Conservation (phyloP, 1,140 invertebrate species). For the Hylaeus anthracinus region DNA sequence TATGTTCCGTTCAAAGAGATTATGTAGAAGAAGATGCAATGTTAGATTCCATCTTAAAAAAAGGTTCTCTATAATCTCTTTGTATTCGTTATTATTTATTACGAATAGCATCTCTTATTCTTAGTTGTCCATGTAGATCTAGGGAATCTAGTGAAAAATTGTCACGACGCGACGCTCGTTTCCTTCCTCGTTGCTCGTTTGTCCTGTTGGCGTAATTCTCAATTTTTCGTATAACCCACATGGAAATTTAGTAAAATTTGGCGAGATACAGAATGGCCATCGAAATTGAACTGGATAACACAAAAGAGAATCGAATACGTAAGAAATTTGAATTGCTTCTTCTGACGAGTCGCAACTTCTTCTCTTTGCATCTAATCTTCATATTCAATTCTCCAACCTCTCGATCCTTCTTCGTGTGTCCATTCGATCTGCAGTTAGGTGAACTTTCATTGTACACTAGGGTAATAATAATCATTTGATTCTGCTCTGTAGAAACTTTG, state of each 20-base stretch:
- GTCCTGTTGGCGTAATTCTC: neutral
- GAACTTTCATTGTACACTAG: too few relatives aligned
- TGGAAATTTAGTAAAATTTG: constrained; percentile 2
- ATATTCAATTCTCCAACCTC: constrained; percentile 13
- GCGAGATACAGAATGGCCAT: constrained; percentile 51
- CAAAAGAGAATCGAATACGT: constrained; percentile 63
- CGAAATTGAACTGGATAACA: constrained; percentile 66
- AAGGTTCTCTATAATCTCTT: too few relatives aligned
- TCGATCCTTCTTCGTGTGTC: neutral
- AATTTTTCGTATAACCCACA: neutral
- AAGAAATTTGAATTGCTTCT: constrained; percentile 36
- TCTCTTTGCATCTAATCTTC: neutral
- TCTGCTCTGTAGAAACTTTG: too few relatives aligned
- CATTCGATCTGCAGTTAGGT: neutral
- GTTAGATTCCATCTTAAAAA: too few relatives aligned
- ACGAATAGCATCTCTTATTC: too few relatives aligned
- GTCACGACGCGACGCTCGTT: neutral
- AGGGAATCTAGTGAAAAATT: too few relatives aligned
- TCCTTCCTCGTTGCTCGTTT: neutral
- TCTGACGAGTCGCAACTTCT: neutral
- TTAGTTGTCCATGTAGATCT: too few relatives aligned
- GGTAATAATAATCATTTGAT: too few relatives aligned
- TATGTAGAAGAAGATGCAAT: neutral
- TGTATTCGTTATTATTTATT: too few relatives aligned
- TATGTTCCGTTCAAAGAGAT: neutral